phyloP scores from a whole-genome alignment of 92 coral and sea anemone species.

The Galaxea fascicularis region DNA sequence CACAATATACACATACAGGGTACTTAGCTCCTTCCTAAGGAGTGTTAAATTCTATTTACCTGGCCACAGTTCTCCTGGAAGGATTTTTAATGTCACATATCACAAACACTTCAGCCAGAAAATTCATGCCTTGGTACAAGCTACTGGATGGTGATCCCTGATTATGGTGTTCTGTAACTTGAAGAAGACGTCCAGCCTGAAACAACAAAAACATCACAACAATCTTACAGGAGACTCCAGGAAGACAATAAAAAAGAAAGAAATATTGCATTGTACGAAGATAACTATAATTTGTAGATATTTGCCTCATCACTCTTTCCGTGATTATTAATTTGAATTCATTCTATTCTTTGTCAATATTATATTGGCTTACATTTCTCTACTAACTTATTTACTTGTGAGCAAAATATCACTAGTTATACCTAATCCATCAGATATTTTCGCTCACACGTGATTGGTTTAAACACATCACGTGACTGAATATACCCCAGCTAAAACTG shows the following conservation, averaged over 20 bases:
- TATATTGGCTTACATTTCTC: too few relatives aligned
- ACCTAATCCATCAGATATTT: too few relatives aligned
- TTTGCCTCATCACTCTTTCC: too few relatives aligned
- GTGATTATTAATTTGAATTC: too few relatives aligned
- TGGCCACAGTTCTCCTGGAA: conserved; percentile 82
- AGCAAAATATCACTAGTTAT: too few relatives aligned
- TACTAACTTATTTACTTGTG: too few relatives aligned
- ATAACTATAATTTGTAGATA: too few relatives aligned
- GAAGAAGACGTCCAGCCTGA: conserved; percentile 56
- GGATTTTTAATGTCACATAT: conserved; percentile 82
- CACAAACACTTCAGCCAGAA: conserved; percentile 80
- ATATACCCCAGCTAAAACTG: too few relatives aligned
- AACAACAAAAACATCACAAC: background rate
- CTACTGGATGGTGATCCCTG: background rate
- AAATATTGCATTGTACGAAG: too few relatives aligned
- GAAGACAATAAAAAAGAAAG: background rate
- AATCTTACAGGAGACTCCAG: background rate
- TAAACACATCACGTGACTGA: too few relatives aligned
- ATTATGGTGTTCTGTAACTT: background rate
- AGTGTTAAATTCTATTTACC: conserved; percentile 42
- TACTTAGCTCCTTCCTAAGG: background rate
- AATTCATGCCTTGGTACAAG: conserved; percentile 53
- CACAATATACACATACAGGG: background rate
- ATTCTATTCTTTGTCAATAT: too few relatives aligned
- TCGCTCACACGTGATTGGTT: too few relatives aligned